Evolutionary conservation across 2,113 vertebrate genomes (phyloP), one percentile per base, ranked within the genome.

Genomic region (Xiphophorus hellerii): DNA sequence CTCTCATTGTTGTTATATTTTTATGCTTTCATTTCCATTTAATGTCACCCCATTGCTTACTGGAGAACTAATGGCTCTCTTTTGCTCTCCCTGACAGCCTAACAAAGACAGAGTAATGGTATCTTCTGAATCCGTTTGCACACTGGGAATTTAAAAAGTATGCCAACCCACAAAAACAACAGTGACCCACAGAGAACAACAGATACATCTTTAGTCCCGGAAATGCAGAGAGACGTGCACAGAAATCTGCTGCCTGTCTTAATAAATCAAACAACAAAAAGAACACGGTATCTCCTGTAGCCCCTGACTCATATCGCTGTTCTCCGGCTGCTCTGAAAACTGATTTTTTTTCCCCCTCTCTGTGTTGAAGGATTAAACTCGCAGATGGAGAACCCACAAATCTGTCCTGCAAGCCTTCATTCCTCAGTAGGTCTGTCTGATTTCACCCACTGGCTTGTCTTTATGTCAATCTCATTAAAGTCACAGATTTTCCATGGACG

Each of bases 361-460:
- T 11, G 14, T 35, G 5, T 60, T 39, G 39, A 7, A 80, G 82
- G 91, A 94, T 93, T 91, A 92, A 61, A 68, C 80, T 84, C 89
- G 87, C 93, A 94, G 92, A 94, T 93, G 92, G 92, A 92, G 83
- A 87, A 76, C 67, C 63, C 0, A 63, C 73, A 91, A 90, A 90
- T 92, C 89, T 91, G 85, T 82, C 74, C 69, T 65, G 30, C 85
- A 85, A 85, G 88, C 83, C 77, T 77, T 76, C 82, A n/a, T 76
- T 77, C 70, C 39, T 68, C 71, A 35, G 72, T 71, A 69, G 72
- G 51, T 81, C 81, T 81, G 29, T 72, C 82, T 65, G 44, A 72
- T 83, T 84, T 74, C 78, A 82, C 76, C 87, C 86, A 79, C 79
- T 37, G 14, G 79, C 74, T 64, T 63, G 81, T 84, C 77, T 84